Evolutionary conservation across 64 coral and sea anemone genomes (phyloP).

Genomic region (Anthopleura sola): DNA sequence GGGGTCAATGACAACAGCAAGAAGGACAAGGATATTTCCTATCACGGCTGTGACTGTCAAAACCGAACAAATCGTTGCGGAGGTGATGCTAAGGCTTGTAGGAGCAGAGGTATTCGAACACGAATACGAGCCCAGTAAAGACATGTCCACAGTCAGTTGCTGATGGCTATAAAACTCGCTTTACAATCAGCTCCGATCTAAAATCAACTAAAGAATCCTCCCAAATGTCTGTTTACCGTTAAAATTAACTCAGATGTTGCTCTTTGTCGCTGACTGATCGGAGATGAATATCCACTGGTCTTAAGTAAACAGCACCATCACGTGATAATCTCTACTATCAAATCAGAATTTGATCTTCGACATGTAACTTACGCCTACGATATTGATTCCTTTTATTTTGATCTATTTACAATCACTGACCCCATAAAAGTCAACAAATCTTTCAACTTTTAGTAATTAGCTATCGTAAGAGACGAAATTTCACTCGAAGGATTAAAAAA

Average conservation of each 20-base stretch:
- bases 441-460: not conserved
- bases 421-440: not conserved
- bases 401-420: not conserved
- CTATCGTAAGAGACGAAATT: not conserved
- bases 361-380: not conserved
- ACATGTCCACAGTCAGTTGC: not conserved
- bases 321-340: not conserved
- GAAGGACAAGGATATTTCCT: slow-evolving; percentile 37
- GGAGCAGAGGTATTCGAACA: slow-evolving; percentile 33
- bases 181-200: not conserved
- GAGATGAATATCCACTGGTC: not conserved
- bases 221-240: not conserved
- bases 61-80: not conserved
- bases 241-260: not conserved
- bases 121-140: not conserved
- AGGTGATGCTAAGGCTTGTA: slow-evolving; percentile 18
- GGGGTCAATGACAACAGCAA: slow-evolving; percentile 61
- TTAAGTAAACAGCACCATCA: not conserved
- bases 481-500: not conserved
- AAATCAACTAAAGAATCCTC: not conserved
- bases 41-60: slow-evolving; percentile 21
- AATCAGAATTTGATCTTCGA: not conserved
- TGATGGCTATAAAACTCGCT: not conserved
- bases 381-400: not conserved
- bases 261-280: not conserved